Conservation (phyloP, 2,797 vertebrate species). For the Cirrhinus molitorella region DNA sequence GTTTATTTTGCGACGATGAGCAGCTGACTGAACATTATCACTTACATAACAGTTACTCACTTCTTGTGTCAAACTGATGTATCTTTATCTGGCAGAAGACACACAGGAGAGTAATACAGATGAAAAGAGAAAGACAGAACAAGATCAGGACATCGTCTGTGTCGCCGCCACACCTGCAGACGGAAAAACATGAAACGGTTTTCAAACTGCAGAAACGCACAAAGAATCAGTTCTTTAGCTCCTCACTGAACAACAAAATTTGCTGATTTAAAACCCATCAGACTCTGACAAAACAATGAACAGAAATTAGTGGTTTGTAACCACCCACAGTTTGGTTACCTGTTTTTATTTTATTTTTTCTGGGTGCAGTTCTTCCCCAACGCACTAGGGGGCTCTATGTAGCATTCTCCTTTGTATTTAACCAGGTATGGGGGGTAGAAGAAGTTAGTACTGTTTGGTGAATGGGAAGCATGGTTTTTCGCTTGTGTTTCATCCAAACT, state of each 20-base stretch:
- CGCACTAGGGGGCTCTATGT: no score
- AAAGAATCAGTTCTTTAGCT: background rate
- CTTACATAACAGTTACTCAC: background rate
- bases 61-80: background rate
- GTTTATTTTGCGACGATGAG: background rate
- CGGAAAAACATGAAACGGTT: background rate
- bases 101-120: background rate
- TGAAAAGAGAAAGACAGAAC: background rate
- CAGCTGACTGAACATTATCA: background rate
- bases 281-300: no score
- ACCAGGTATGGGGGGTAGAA: no score
- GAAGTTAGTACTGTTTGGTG: no score
- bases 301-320: no score
- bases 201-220: background rate
- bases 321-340: no score
- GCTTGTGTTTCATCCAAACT: no score
- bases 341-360: no score
- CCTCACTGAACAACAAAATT: background rate
- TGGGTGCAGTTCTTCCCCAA: no score
- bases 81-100: constrained; percentile 3
- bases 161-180: background rate
- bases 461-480: no score
- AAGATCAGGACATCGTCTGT: background rate
- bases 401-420: no score
- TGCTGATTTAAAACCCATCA: background rate